Base-by-base conservation (phyloP, 2,888 invertebrate species). In the Polietes domitor region DNA sequence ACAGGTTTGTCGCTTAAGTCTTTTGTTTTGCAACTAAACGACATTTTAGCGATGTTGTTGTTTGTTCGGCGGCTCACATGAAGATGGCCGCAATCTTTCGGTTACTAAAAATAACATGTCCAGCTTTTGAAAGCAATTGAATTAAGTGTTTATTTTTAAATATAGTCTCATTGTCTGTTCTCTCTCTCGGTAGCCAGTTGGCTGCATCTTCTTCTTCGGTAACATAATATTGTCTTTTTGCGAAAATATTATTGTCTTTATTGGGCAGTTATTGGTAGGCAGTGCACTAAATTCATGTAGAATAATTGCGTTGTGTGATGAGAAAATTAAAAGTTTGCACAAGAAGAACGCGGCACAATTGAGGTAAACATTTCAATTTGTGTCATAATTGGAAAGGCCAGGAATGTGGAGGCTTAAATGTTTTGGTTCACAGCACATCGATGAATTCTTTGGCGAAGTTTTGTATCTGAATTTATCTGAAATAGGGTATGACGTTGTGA, bases 141-240 rank as follows among this genome's bases (percentile, higher is more conserved):
- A 84, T 84, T 84, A 84, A 84, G 84, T 84, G 84, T 84, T 84
- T 81, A 84, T 79, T 84, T 84, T 84, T 68, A 68, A 68, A 81
- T 78, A 84, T 73, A 78, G 70, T 77, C 71, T 75, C 81, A 73
- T 81, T 81, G 81, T 84, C 32, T 24, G 26, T 7, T 15, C 7
- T 37, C 37, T 2, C 9, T 12, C 41, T n/a, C 9, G 26, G 28
- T 2, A 24, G 21, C 12, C 41, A 32, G 32, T 4, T 2, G 12
- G 41, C 41, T 2, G 9, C 41, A 41, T 12, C 41, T 5, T 41
- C 41, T 10, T 41, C 41, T 41, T 12, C 41, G 41, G 10, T 7
- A 47, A n/a, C 4, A 47, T 47, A 47, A n/a, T 47, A 47, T 47
- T n/a, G 2, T 32, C 6, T 58, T 32, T 61, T 61, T 61, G 0